These are phyloP conservation scores for Zaprionus bogoriensis DNA, from an alignment of 2,888 invertebrate species.

Conservation along the genomic window DNA sequence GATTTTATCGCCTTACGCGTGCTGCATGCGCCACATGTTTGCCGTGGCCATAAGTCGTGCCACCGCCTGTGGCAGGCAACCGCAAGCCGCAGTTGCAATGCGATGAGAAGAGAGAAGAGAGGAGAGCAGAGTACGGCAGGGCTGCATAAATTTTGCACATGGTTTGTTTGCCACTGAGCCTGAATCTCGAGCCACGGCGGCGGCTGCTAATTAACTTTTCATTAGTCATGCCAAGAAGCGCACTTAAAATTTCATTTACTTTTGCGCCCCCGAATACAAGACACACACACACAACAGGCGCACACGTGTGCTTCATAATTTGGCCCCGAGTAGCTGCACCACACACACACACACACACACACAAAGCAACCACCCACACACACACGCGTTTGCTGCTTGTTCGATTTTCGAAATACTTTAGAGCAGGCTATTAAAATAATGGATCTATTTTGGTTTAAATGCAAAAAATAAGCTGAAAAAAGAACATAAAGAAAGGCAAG, in stretches of 20 bases:
- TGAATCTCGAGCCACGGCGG: conserved; percentile 4
- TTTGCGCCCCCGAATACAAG: conserved; percentile 2
- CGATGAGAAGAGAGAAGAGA: neutral
- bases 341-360: neutral
- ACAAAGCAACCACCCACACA: neutral
- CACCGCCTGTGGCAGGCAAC: conserved; percentile 6
- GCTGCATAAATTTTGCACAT: conserved; percentile 42
- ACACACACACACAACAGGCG: conserved; percentile 9
- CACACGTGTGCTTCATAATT: conserved; percentile 29
- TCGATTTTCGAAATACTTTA: conserved; percentile 71
- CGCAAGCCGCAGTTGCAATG: conserved; percentile 24
- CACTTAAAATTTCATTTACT: conserved; percentile 44
- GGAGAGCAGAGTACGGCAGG: neutral
- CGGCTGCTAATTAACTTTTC: conserved; percentile 61
- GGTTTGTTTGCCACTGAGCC: conserved; percentile 20
- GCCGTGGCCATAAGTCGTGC: conserved; percentile 41
- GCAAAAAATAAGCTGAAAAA: conserved; percentile 39
- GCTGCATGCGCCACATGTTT: conserved; percentile 26
- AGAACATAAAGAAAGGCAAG: conserved; percentile 13
- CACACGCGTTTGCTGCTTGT: conserved; percentile 27
- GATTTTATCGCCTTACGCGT: neutral
- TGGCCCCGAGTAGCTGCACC: neutral
- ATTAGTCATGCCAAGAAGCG: conserved; percentile 52
- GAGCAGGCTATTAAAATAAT: conserved; percentile 73
- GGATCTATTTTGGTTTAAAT: conserved; percentile 66